These are phyloP conservation scores for Dolichoris vasculosae DNA, from an alignment of 1,140 invertebrate species.

Conservation along the genomic window DNA sequence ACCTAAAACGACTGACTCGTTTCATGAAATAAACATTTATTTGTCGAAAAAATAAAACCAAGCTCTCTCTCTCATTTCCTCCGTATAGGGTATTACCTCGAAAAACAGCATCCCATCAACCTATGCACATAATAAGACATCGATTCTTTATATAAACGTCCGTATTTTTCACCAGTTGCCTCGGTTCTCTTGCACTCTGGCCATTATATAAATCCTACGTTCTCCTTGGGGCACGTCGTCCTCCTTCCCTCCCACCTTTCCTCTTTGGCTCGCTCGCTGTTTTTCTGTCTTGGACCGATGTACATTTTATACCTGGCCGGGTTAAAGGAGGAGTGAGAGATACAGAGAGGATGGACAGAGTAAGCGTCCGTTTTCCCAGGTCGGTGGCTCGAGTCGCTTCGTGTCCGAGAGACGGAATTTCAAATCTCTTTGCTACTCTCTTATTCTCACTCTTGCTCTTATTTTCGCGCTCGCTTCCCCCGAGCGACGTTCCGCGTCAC, in stretches of 20 bases:
- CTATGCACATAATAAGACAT: slow-evolving; percentile 43
- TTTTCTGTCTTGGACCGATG: slow-evolving; percentile 27
- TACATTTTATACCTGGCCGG: slow-evolving; percentile 50
- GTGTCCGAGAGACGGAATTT: slow-evolving; percentile 44
- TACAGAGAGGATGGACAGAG: too few relatives aligned
- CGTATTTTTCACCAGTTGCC: slow-evolving; percentile 41
- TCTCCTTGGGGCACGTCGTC: not conserved
- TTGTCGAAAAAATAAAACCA: not conserved
- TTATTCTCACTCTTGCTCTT: slow-evolving; percentile 44
- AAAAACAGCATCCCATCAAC: slow-evolving; percentile 11
- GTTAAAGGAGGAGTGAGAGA: not conserved
- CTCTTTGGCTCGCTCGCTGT: slow-evolving; percentile 6
- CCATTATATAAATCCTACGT: slow-evolving; percentile 36
- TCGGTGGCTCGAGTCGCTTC: not conserved
- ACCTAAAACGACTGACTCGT: not conserved
- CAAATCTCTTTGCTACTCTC: slow-evolving; percentile 42
- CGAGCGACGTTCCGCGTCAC: not conserved
- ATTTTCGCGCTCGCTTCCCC: not conserved
- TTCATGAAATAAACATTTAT: not conserved
- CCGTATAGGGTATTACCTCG: not conserved
- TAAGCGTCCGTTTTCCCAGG: slow-evolving; percentile 47
- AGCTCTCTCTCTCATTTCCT: not conserved
- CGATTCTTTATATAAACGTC: slow-evolving; percentile 39
- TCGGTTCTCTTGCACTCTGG: not conserved
- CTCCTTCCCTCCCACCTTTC: not conserved